A percentile compares a stretch with the other conserved stretches of the same genome.
These are phyloP conservation scores for Helicoverpa zea DNA, from an alignment of 1,140 invertebrate genomes.

Conservation along the genomic window DNA sequence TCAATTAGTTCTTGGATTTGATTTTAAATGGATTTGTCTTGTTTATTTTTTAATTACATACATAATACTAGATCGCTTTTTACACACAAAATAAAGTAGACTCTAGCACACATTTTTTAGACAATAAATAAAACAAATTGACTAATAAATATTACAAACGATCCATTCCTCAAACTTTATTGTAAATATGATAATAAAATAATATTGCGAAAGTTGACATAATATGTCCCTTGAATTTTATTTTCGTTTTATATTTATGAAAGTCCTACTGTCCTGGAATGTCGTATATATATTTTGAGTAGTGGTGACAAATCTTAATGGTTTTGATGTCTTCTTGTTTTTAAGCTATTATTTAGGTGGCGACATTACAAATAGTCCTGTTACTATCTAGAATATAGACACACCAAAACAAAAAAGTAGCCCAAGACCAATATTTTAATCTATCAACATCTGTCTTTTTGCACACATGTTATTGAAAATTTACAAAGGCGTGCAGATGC, in stretches of 20 bases:
- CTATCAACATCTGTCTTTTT: too few relatives aligned
- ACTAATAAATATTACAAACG: background rate
- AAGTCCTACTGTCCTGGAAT: conserved; percentile 11
- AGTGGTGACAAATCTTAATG: conserved; percentile 10
- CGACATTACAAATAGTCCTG: too few relatives aligned
- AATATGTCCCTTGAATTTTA: background rate
- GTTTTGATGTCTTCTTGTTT: background rate
- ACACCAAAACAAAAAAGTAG: too few relatives aligned
- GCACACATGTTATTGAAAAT: too few relatives aligned
- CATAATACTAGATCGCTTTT: too few relatives aligned
- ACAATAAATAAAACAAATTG: too few relatives aligned
- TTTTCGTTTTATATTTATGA: conserved; percentile 1
- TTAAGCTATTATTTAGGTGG: background rate
- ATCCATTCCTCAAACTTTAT: background rate
- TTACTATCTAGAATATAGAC: too few relatives aligned
- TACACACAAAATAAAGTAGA: too few relatives aligned
- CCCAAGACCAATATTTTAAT: too few relatives aligned
- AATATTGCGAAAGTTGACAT: background rate
- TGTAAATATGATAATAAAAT: background rate
- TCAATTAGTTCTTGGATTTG: background rate
- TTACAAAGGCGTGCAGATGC: too few relatives aligned
- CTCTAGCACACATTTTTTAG: too few relatives aligned
- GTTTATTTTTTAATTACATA: background rate
- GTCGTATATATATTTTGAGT: conserved; percentile 1
- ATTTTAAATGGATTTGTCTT: background rate